A percentile compares a stretch with the other conserved stretches of the same genome.
Conservation (phyloP, 2,888 invertebrate genomes). For the Pyrrhia umbra region DNA sequence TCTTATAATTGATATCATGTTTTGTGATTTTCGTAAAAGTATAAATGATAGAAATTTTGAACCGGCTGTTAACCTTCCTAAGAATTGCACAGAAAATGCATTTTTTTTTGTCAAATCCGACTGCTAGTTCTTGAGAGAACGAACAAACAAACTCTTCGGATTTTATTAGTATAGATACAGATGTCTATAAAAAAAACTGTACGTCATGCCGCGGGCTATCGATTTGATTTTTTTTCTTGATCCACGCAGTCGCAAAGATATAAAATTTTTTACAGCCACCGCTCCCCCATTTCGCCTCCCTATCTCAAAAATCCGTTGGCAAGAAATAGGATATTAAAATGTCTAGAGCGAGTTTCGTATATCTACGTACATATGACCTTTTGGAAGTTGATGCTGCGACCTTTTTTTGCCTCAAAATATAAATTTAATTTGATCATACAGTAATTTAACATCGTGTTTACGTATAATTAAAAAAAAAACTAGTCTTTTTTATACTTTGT, state of each 20-base stretch:
- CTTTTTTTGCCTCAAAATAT: neutral
- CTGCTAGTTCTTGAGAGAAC: neutral
- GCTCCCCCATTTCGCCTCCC: conserved; percentile 62
- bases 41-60: too few species aligned
- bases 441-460: neutral
- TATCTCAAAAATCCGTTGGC: conserved; percentile 68
- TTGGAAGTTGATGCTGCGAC: neutral
- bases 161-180: conserved; percentile 30
- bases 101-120: neutral
- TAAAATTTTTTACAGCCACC: conserved; percentile 80
- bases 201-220: conserved; percentile 59
- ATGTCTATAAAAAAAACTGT: conserved; percentile 59
- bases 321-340: conserved; percentile 66
- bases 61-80: neutral
- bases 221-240: conserved; percentile 65
- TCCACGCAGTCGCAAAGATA: conserved; percentile 79
- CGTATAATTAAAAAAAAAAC: neutral
- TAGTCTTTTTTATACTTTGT: neutral
- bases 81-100: too few species aligned
- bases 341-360: conserved; percentile 48
- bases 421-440: neutral
- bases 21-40: too few species aligned
- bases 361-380: conserved; percentile 19
- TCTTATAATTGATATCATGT: too few species aligned
- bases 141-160: neutral